phyloP scores from a whole-genome alignment of 2,113 vertebrate genomes.

The Dasyornis broadbenti region DNA sequence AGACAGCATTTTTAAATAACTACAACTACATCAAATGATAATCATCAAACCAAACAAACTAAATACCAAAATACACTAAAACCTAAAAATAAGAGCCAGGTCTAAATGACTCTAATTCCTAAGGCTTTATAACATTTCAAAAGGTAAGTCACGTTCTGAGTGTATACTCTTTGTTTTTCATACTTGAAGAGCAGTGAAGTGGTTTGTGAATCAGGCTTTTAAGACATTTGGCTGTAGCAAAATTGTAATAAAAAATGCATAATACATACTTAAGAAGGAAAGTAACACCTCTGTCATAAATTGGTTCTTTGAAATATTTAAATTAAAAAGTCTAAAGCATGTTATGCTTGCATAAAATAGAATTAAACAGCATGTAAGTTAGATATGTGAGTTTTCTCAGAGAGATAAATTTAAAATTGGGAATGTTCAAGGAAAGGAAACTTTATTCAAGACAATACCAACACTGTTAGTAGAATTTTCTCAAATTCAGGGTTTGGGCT shows the following conservation, averaged over 20 bases:
- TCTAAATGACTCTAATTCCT: constrained; percentile 56
- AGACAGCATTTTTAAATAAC: constrained; percentile 65
- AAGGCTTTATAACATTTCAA: constrained; percentile 19
- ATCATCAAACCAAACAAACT: constrained; percentile 65
- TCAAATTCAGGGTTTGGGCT: background rate
- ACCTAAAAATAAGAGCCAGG: constrained; percentile 57
- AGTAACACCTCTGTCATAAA: constrained; percentile 62
- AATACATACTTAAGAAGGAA: constrained; percentile 68
- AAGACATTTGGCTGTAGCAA: constrained; percentile 60
- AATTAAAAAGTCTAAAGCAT: constrained; percentile 63
- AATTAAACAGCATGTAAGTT: constrained; percentile 48
- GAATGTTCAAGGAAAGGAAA: constrained; percentile 30
- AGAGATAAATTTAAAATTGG: constrained; percentile 51
- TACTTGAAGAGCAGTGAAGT: constrained; percentile 62
- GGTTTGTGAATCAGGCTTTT: constrained; percentile 60
- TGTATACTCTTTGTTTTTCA: constrained; percentile 63
- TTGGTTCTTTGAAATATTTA: constrained; percentile 70
- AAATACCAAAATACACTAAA: constrained; percentile 60
- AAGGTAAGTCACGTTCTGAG: constrained; percentile 45
- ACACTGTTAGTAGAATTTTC: constrained; percentile 38
- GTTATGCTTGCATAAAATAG: constrained; percentile 50
- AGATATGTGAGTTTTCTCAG: constrained; percentile 37
- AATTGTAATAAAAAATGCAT: constrained; percentile 70
- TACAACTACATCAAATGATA: constrained; percentile 61
- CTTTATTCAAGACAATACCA: constrained; percentile 35